These are phyloP conservation scores for Tupaia chinensis DNA, from an alignment of 2,113 vertebrate species.

Conservation along the genomic window DNA sequence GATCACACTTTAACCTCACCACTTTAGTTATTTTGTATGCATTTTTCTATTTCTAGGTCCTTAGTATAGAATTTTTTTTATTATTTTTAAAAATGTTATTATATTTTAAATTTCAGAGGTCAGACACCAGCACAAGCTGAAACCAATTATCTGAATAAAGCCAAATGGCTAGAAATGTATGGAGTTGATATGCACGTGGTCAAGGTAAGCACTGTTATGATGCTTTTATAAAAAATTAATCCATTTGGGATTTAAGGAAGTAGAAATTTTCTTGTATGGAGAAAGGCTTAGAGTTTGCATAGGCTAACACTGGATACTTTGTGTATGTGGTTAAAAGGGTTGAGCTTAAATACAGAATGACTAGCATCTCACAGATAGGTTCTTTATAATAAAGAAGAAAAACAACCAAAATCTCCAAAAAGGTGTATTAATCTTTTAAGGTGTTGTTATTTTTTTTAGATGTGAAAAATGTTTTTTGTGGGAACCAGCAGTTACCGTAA, in stretches of 20 bases:
- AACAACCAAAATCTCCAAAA: background rate
- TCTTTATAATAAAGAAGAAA: conserved; percentile 28
- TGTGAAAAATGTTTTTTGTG: background rate
- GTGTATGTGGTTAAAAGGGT: background rate
- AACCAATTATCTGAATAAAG: conserved; percentile 99
- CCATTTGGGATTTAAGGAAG: background rate
- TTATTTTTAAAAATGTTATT: conserved; percentile 47
- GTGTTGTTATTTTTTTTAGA: background rate
- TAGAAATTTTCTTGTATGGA: background rate
- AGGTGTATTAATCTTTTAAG: background rate
- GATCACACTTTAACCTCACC: background rate
- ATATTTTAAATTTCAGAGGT: conserved; percentile 89
- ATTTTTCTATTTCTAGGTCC: background rate
- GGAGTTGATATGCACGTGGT: conserved; percentile 99
- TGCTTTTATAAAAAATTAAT: background rate
- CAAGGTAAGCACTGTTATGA: conserved; percentile 88
- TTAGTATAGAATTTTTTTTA: conserved; percentile 36
- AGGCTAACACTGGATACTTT: background rate
- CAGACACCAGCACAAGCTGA: conserved; percentile 97
- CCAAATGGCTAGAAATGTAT: conserved; percentile 99
- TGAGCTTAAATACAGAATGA: conserved; percentile 31
- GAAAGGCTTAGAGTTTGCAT: background rate
- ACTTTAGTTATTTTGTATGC: background rate
- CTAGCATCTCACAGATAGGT: background rate
- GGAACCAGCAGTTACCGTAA: too few relatives aligned